phyloP scores from a whole-genome alignment of 1,140 invertebrate genomes.

The Drosophila sproati region DNA sequence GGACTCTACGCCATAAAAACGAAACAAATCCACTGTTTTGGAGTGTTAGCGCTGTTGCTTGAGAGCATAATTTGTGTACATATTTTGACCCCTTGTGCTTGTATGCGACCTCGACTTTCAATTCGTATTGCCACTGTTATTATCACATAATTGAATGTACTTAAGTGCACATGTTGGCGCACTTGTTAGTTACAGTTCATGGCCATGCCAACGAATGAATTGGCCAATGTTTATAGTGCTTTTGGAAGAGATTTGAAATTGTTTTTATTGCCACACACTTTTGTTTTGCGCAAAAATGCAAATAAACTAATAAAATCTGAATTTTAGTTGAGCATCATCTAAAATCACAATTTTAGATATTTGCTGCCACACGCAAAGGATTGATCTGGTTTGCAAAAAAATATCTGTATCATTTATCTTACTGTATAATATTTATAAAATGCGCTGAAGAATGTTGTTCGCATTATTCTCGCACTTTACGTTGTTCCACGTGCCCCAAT shows the following conservation, averaged over 20 bases:
- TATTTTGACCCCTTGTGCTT: slow-evolving; percentile 45
- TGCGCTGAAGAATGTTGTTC: neutral
- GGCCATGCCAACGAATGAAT: neutral
- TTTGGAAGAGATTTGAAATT: neutral
- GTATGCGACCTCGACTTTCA: slow-evolving; percentile 1
- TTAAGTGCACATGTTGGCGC: slow-evolving; percentile 9
- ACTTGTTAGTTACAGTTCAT: slow-evolving; percentile 6
- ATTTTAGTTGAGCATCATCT: neutral
- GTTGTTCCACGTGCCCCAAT: slow-evolving; percentile 10
- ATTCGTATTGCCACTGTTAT: slow-evolving; percentile 8
- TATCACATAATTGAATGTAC: slow-evolving; percentile 28
- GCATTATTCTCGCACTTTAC: neutral
- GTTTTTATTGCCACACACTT: neutral
- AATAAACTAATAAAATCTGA: slow-evolving; percentile 2
- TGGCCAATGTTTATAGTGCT: neutral
- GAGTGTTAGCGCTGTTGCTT: slow-evolving; percentile 19
- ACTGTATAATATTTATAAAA: slow-evolving; percentile 11
- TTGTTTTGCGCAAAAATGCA: neutral
- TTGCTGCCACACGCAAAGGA: neutral
- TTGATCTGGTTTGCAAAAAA: too few species aligned
- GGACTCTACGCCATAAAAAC: slow-evolving; percentile 16
- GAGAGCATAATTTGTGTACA: slow-evolving; percentile 58
- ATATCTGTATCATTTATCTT: too few species aligned
- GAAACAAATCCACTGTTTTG: slow-evolving; percentile 13
- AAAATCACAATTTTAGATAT: neutral